Conservation (phyloP, 2,797 vertebrate species). For the Crotalus adamanteus region DNA sequence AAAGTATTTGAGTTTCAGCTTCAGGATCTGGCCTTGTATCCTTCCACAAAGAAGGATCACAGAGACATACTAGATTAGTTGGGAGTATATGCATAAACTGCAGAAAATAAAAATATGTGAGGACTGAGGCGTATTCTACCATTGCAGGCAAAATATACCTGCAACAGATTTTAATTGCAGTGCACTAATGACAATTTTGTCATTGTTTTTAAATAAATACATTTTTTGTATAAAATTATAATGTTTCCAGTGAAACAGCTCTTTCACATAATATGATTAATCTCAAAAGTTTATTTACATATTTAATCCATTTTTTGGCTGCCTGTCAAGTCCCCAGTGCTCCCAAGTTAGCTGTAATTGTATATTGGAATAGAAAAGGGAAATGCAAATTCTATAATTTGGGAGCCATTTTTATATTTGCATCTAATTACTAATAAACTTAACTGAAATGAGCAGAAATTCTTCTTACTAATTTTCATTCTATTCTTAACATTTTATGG, state of each 20-base stretch:
- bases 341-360: not conserved
- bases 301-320: not conserved
- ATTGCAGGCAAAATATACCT: not conserved
- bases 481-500: not conserved
- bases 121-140: not conserved
- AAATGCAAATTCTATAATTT: not conserved
- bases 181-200: not conserved
- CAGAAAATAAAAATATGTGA: not conserved
- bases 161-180: not conserved
- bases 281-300: not conserved
- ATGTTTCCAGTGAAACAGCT: not conserved
- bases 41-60: not conserved
- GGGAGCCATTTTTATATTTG: not conserved
- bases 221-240: not conserved
- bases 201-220: not conserved
- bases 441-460: not conserved
- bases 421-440: not conserved
- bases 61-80: not conserved
- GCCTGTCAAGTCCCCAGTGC: not conserved
- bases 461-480: not conserved
- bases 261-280: not conserved
- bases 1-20: no score
- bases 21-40: not conserved
- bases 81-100: not conserved
- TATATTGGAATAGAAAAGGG: not conserved